phyloP scores from a whole-genome alignment of 1,140 invertebrate species.

The Drosophila cardini region DNA sequence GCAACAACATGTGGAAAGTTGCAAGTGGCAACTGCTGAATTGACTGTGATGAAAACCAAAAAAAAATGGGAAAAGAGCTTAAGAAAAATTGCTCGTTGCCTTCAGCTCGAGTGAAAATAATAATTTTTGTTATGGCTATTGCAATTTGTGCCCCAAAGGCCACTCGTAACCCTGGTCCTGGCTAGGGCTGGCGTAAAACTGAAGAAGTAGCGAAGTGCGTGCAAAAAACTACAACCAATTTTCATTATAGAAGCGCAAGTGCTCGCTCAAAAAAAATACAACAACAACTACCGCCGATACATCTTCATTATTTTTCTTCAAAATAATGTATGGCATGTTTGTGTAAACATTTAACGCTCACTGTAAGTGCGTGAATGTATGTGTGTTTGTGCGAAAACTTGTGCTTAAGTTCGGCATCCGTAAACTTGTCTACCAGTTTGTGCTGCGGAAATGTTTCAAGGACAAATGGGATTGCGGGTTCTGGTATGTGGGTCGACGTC shows the following conservation, averaged over 20 bases:
- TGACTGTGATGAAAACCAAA: conserved; percentile 54
- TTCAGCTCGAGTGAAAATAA: conserved; percentile 65
- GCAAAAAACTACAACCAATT: conserved; percentile 56
- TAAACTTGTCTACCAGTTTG: conserved; percentile 55
- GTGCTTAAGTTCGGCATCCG: conserved; percentile 55
- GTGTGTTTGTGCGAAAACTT: conserved; percentile 50
- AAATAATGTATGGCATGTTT: conserved; percentile 76
- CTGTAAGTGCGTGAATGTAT: background rate
- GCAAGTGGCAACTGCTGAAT: conserved; percentile 48
- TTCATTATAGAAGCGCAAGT: conserved; percentile 63
- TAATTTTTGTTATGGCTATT: conserved; percentile 65
- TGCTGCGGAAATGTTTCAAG: conserved; percentile 45
- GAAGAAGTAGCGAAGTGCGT: conserved; percentile 35
- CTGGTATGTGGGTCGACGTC: conserved; percentile 13
- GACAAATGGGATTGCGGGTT: conserved; percentile 42
- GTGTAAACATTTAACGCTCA: conserved; percentile 57
- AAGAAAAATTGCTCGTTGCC: conserved; percentile 69
- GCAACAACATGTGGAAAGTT: conserved; percentile 5
- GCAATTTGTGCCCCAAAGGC: conserved; percentile 42
- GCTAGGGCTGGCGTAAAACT: background rate
- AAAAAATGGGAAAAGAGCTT: background rate
- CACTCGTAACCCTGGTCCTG: background rate
- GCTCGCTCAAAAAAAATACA: conserved; percentile 24
- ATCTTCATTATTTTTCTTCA: conserved; percentile 73
- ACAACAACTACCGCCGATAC: conserved; percentile 64